Evolutionary conservation across 1,140 invertebrate species (phyloP), one percentile per base, ranked within the genome.

Genomic region (Vollenhovia emeryi): DNA sequence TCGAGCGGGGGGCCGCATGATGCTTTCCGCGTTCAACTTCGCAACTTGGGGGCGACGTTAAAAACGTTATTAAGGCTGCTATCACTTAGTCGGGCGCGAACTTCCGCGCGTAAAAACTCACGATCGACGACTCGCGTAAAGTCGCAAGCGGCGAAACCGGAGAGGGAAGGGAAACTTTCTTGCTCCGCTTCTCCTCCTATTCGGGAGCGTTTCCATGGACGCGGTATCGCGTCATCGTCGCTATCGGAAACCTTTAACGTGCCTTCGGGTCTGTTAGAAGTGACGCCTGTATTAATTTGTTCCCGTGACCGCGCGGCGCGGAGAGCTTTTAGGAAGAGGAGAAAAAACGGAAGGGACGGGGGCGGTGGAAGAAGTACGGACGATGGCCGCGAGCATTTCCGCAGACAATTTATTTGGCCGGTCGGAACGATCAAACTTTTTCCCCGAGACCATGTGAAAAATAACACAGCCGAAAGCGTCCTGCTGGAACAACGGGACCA

Each of bases 341-440:
- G 55, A 68, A 83, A 79, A 52, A 50, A 52, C 13, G 45, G 21
- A 52, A 48, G 66, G 74, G 75, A 11, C 33, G 80, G 11, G 33
- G 33, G 33, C 7, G 33, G 62, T 6, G 64, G 62, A 91, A 86
- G 76, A 90, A 91, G 87, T 80, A 87, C 76, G 87, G 60, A 76
- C 76, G 79, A 62, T 85, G 86, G 80, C 80, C 80, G 84, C 59
- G 74, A 68, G 87, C 75, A 84, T 86, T 87, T 88, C 86, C 85
- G 84, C 80, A 76, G 88, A 87, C 84, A 90, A 90, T 91, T 91
- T 91, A 90, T 91, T 90, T 89, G 86, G 59, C 83, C 80, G 87
- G 82, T 90, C 84, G 88, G 86, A 87, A 85, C 86, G 87, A 91
- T 91, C 87, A 88, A 91, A 90, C 89, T 90, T 91, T 91, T 91